Evolutionary conservation across 2,888 invertebrate genomes (phyloP).

Genomic region (Aproaerema taeniolella): DNA sequence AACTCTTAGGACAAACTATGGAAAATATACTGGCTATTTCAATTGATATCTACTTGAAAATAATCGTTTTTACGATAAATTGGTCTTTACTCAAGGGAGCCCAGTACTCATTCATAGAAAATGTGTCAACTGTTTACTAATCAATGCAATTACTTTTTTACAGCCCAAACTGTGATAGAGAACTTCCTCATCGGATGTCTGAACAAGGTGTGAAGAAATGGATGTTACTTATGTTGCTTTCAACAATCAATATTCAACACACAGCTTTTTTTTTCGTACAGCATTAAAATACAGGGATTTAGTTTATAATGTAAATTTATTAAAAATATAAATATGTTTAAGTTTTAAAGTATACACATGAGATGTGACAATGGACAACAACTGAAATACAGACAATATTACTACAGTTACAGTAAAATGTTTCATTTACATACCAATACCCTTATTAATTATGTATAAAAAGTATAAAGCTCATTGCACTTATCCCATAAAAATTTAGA

Average conservation of each 20-base stretch:
- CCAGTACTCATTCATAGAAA: too few species aligned
- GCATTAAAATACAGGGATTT: slow-evolving; percentile 75
- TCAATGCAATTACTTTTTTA: slow-evolving; percentile 45
- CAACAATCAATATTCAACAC: slow-evolving; percentile 47
- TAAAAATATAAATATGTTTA: slow-evolving; percentile 58
- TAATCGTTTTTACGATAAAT: too few species aligned
- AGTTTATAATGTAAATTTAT: slow-evolving; percentile 71
- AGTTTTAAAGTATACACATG: slow-evolving; percentile 66
- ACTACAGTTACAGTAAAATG: slow-evolving; percentile 29
- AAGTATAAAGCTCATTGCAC: neutral
- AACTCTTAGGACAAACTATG: too few species aligned
- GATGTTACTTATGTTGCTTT: slow-evolving; percentile 57
- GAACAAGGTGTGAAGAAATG: slow-evolving; percentile 62
- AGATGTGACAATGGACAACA: slow-evolving; percentile 54
- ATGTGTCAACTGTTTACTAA: too few species aligned
- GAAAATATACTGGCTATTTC: too few species aligned
- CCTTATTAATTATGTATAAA: slow-evolving; percentile 13
- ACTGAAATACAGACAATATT: slow-evolving; percentile 70
- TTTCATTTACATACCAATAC: slow-evolving; percentile 24
- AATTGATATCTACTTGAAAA: neutral
- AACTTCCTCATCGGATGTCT: slow-evolving; percentile 81
- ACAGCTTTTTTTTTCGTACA: slow-evolving; percentile 66
- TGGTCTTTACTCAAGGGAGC: too few species aligned
- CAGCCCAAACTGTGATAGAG: slow-evolving; percentile 87
- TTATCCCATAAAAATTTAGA: too few species aligned